Conservation (phyloP, 1,140 invertebrate genomes). For the Drosophila setifemur region DNA sequence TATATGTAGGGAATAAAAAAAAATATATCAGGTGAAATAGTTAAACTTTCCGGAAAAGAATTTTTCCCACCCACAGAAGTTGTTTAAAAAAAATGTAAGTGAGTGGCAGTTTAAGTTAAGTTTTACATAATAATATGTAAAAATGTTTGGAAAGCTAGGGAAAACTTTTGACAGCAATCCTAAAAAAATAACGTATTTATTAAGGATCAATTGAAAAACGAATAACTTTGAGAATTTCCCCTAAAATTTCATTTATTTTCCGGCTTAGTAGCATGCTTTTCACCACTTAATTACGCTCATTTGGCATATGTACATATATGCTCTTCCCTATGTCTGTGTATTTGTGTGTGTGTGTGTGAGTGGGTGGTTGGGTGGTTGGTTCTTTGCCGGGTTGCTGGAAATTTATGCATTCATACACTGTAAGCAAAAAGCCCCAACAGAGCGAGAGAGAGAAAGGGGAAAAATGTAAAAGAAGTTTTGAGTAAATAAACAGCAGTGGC, state of each 20-base stretch:
- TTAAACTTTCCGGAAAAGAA: slow-evolving; percentile 56
- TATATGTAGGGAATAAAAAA: slow-evolving; percentile 28
- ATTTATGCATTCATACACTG: slow-evolving; percentile 71
- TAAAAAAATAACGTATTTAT: background rate
- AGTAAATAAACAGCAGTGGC: slow-evolving; percentile 71
- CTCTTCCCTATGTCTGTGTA: too few relatives aligned
- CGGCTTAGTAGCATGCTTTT: background rate
- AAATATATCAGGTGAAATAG: slow-evolving; percentile 47
- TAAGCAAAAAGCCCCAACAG: slow-evolving; percentile 41
- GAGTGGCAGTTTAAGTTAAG: background rate
- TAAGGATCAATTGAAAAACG: too few relatives aligned
- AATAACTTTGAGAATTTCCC: too few relatives aligned
- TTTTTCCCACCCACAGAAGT: slow-evolving; percentile 32
- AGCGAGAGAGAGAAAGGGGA: too few relatives aligned
- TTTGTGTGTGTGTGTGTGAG: slow-evolving; percentile 1
- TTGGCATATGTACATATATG: slow-evolving; percentile 39
- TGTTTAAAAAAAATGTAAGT: background rate
- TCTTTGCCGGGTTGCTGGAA: slow-evolving; percentile 25
- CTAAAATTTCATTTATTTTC: background rate
- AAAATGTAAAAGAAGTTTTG: slow-evolving; percentile 72
- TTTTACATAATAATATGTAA: slow-evolving; percentile 35
- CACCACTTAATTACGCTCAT: slow-evolving; percentile 75
- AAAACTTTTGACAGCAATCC: slow-evolving; percentile 21
- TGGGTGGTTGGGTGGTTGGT: background rate
- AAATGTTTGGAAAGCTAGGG: slow-evolving; percentile 12